Evolutionary conservation across 2,888 invertebrate species (phyloP).

Genomic region (Anthrax anthrax): DNA sequence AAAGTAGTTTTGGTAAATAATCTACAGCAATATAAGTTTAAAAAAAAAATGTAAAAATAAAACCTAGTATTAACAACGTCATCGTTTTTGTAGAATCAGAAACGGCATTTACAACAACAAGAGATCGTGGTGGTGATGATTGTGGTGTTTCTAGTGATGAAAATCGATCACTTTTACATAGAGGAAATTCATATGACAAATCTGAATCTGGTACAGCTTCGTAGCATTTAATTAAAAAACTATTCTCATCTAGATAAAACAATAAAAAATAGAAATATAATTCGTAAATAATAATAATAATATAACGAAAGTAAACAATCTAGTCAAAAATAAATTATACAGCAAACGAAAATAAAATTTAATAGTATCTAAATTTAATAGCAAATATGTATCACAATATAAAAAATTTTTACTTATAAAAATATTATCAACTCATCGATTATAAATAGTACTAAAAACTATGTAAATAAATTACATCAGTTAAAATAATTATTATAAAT

Average conservation of each 20-base stretch:
- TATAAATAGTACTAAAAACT: too few relatives aligned
- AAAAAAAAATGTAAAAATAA: neutral
- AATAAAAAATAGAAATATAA: too few relatives aligned
- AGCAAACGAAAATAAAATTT: too few relatives aligned
- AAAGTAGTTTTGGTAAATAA: slow-evolving; percentile 33
- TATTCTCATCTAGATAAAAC: neutral
- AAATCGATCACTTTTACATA: slow-evolving; percentile 29
- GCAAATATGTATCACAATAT: too few relatives aligned
- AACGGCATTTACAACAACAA: slow-evolving; percentile 32
- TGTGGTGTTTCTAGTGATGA: slow-evolving; percentile 28
- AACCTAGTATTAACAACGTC: neutral
- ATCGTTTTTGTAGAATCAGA: slow-evolving; percentile 25
- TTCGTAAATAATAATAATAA: too few relatives aligned
- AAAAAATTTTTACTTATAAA: too few relatives aligned
- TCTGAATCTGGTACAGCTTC: slow-evolving; percentile 20
- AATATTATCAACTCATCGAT: too few relatives aligned
- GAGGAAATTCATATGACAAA: slow-evolving; percentile 22
- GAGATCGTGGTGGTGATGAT: slow-evolving; percentile 17
- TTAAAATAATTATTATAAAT: too few relatives aligned
- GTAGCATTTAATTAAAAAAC: slow-evolving; percentile 23
- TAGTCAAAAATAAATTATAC: too few relatives aligned
- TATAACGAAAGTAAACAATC: too few relatives aligned
- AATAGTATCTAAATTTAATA: too few relatives aligned
- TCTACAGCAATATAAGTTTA: neutral
- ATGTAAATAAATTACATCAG: too few relatives aligned